Base-by-base conservation (phyloP, 2,113 vertebrate genomes). In the Hylia prasina region DNA sequence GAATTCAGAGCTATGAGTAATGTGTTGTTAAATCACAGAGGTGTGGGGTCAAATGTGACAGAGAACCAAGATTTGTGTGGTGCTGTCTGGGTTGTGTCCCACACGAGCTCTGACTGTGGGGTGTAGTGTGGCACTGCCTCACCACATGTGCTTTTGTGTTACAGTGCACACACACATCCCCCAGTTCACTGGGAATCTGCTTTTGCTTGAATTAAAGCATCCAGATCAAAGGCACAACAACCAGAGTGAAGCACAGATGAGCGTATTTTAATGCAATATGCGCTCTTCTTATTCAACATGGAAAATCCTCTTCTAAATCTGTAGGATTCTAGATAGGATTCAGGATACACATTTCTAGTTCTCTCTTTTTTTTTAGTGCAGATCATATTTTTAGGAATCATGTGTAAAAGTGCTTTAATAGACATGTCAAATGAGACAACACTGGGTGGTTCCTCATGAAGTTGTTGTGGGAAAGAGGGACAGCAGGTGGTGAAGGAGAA, bases 211-310 rank as follows among this genome's bases (percentile, higher is more conserved):
- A n/a, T 60, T 40, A 7, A 44, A 57, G 31, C 33, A 23, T 63
- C 40, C 33, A 37, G 22, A 64, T 68, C 15, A 23, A 73, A 83
- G 24, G 45, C 35, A 39, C 37, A 53, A 12, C 33, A 40, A 57
- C 42, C 24, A 24, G 39, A 66, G 21, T 51, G 40, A 88, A 76
- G 65, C 56, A 64, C 9, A 15, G 64, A 13, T 21, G 1, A 37
- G 45, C 0, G 0, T 7, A 44, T 77, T 73, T 3, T 58, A 45
- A 39, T 63, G 27, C 0, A 40, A 4, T 24, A 3, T 28, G 10
- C 8, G 2, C 13, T 13, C 45, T 76, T 30, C 40, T 75, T 82
- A 30, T 50, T 85, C 79, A 47, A 63, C 54, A 27, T 3, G 7
- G n/a, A 35, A 45, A 22, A 1, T 28, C 48, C 50, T 68, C 44